phyloP scores from a whole-genome alignment of 2,113 vertebrate genomes.

The Castor canadensis region DNA sequence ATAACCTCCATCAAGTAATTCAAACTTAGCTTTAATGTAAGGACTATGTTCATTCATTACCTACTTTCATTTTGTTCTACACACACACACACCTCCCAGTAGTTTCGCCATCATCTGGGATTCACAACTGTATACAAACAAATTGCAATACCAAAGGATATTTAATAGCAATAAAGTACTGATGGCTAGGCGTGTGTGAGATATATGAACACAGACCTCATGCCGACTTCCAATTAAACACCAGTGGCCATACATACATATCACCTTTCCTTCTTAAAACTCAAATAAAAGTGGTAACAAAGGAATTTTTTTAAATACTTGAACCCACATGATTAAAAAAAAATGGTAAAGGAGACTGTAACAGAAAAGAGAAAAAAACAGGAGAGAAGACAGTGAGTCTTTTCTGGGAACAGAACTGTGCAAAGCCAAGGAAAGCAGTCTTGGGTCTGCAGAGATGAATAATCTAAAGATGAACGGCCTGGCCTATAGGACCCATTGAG shows the following conservation, averaged over 20 bases:
- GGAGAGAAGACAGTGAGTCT: neutral
- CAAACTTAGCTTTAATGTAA: neutral
- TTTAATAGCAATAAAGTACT: neutral
- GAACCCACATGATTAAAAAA: neutral
- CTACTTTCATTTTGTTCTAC: neutral
- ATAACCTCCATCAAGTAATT: neutral
- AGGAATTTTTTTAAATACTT: neutral
- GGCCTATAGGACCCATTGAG: neutral
- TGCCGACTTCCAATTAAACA: neutral
- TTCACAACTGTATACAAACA: neutral
- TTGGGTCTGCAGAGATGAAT: neutral
- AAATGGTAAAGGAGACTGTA: neutral
- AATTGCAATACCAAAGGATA: neutral
- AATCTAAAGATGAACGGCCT: neutral
- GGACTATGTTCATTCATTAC: too few relatives aligned
- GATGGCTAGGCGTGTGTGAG: neutral
- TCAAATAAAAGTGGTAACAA: neutral
- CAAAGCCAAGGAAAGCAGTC: neutral
- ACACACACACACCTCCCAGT: neutral
- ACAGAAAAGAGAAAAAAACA: neutral
- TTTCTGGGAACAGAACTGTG: neutral
- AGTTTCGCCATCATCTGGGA: neutral
- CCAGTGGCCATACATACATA: neutral
- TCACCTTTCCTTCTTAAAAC: neutral
- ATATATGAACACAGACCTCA: neutral